phyloP scores from a whole-genome alignment of 2,797 vertebrate species.

The Leptodactylus fallax region DNA sequence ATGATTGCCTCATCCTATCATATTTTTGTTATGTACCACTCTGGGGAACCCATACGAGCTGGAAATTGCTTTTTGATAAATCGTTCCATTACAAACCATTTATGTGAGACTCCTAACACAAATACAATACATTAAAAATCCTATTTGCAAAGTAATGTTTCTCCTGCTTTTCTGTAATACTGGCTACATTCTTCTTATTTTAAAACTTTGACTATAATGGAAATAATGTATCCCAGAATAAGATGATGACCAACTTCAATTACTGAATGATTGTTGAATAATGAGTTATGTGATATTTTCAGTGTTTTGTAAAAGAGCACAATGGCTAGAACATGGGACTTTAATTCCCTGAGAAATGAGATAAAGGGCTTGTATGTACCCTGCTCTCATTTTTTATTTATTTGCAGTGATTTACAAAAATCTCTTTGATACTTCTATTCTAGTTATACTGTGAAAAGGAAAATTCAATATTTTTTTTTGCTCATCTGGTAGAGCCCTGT shows the following conservation, averaged over 20 bases:
- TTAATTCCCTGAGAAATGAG: not conserved
- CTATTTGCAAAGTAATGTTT: slow-evolving; percentile 51
- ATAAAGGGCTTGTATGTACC: not conserved
- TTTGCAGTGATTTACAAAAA: not conserved
- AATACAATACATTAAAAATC: slow-evolving; percentile 53
- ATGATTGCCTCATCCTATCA: slow-evolving; percentile 48
- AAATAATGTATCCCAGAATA: slow-evolving; percentile 15
- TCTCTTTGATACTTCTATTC: not conserved
- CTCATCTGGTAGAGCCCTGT: not conserved
- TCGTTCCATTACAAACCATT: slow-evolving; percentile 57
- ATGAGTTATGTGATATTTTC: slow-evolving; percentile 20
- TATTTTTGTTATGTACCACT: slow-evolving; percentile 49
- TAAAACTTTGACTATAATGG: slow-evolving; percentile 38
- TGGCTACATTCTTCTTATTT: slow-evolving; percentile 27
- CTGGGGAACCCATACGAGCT: slow-evolving; percentile 42
- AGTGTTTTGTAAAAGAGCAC: not conserved
- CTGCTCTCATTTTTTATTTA: slow-evolving; percentile 17
- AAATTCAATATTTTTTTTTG: not conserved
- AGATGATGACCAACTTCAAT: slow-evolving; percentile 18
- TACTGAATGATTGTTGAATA: slow-evolving; percentile 21
- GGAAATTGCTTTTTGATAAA: slow-evolving; percentile 62
- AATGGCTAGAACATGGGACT: not conserved
- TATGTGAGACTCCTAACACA: slow-evolving; percentile 51
- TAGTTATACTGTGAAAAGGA: not conserved
- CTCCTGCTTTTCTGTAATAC: slow-evolving; percentile 27